Conservation (phyloP, 2,113 vertebrate species). For the Mus spicilegus region DNA sequence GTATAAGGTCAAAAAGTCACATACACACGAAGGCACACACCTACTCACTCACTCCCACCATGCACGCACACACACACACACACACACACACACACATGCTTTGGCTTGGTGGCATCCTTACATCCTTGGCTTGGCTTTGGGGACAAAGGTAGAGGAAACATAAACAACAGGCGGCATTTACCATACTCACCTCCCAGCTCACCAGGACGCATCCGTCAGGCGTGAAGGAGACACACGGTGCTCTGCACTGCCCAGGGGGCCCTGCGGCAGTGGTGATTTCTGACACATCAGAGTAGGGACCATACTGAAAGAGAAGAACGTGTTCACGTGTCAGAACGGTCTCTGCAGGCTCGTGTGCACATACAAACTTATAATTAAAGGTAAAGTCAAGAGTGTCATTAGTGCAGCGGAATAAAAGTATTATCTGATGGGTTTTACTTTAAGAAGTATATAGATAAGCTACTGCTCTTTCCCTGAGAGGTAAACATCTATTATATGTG, state of each 20-base stretch:
- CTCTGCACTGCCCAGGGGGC: conserved; percentile 94
- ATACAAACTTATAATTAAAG: neutral
- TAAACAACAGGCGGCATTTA: fast-evolving
- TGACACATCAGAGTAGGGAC: conserved; percentile 91
- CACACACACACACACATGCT: neutral
- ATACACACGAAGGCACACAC: fast-evolving
- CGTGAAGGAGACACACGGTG: conserved; percentile 91
- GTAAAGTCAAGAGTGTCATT: neutral
- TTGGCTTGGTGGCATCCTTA: neutral
- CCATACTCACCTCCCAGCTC: conserved; percentile 95
- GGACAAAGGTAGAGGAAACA: neutral
- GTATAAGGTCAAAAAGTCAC: neutral
- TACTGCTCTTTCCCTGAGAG: neutral
- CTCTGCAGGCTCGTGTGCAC: neutral
- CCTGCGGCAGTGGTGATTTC: conserved; percentile 95
- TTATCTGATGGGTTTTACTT: neutral
- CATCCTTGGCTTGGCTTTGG: neutral
- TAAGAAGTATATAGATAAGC: neutral
- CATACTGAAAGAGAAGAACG: conserved; percentile 87
- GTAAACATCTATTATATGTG: neutral
- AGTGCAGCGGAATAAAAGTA: neutral
- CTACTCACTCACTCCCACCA: too few relatives aligned
- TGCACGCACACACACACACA: fast-evolving
- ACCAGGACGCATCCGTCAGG: conserved; percentile 91
- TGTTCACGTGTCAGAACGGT: fast-evolving